These are phyloP conservation scores for Periparus ater DNA, from an alignment of 2,797 vertebrate species.

Conservation along the genomic window DNA sequence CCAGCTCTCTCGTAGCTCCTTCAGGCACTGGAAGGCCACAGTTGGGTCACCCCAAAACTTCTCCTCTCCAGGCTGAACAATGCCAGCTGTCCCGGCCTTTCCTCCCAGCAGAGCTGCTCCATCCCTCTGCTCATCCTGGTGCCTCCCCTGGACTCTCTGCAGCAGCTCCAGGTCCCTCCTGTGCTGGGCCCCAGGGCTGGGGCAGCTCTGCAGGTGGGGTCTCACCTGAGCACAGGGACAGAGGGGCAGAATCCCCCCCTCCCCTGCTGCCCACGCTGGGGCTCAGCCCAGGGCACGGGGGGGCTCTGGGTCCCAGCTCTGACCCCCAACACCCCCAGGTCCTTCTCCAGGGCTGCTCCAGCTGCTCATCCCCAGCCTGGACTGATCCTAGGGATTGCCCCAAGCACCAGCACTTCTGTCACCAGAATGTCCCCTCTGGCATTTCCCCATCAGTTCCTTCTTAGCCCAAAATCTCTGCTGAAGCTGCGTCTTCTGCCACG, in stretches of 20 bases:
- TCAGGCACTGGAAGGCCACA: rapidly evolving
- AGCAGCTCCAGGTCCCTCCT: neutral
- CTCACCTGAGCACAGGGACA: neutral
- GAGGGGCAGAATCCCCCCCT: neutral
- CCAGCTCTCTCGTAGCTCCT: rapidly evolving
- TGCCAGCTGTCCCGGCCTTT: neutral
- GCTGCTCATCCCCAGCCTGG: neutral
- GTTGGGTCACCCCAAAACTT: rapidly evolving
- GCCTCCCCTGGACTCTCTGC: neutral
- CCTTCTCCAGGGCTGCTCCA: neutral
- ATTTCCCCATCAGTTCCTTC: neutral
- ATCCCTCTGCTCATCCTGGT: neutral
- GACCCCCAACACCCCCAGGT: neutral
- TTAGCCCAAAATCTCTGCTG: neutral
- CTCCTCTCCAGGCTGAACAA: neutral
- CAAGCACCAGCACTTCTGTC: neutral
- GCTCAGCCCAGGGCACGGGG: neutral
- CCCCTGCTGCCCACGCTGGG: neutral
- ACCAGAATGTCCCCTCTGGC: neutral
- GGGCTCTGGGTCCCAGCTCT: neutral
- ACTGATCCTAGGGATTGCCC: rapidly evolving
- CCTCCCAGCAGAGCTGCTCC: neutral
- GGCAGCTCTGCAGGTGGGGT: neutral
- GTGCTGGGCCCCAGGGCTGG: neutral
- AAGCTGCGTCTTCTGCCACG: neutral